Percentiles rank a stretch among this genome's conserved stretches.
phyloP scores from a whole-genome alignment of 2,888 invertebrate genomes.

The Listrodromus nycthemerus region DNA sequence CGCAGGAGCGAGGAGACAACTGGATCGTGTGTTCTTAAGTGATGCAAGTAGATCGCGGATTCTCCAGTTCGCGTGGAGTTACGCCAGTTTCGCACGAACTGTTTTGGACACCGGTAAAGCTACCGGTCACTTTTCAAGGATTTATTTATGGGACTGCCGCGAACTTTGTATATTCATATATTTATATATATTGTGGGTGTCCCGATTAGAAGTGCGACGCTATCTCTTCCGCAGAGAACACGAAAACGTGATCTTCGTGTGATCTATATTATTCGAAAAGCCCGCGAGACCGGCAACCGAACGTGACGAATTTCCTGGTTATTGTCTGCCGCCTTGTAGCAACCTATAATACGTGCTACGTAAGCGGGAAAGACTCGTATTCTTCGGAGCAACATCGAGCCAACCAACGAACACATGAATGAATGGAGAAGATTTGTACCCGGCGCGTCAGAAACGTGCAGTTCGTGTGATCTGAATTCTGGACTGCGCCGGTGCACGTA shows the following conservation, averaged over 20 bases:
- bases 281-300: constrained; percentile 23
- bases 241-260: constrained; percentile 33
- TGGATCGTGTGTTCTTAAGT: constrained; percentile 32
- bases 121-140: constrained; percentile 1
- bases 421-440: constrained; percentile 11
- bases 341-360: neutral
- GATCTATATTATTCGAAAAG: constrained; percentile 26
- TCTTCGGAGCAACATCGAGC: neutral
- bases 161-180: neutral
- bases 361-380: neutral
- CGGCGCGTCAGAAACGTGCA: constrained; percentile 4
- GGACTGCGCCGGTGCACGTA: neutral
- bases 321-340: neutral
- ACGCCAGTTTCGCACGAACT: constrained; percentile 30
- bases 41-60: constrained; percentile 38
- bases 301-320: constrained; percentile 30
- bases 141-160: neutral
- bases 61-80: neutral
- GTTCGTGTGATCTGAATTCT: constrained; percentile 12
- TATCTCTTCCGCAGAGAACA: constrained; percentile 4
- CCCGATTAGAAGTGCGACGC: neutral
- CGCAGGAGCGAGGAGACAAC: constrained; percentile 23
- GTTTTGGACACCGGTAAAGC: constrained; percentile 5
- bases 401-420: constrained; percentile 12
- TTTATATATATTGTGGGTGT: constrained; percentile 4